Evolutionary conservation across 1,140 invertebrate species (phyloP).

Genomic region (Drosophila truncata): DNA sequence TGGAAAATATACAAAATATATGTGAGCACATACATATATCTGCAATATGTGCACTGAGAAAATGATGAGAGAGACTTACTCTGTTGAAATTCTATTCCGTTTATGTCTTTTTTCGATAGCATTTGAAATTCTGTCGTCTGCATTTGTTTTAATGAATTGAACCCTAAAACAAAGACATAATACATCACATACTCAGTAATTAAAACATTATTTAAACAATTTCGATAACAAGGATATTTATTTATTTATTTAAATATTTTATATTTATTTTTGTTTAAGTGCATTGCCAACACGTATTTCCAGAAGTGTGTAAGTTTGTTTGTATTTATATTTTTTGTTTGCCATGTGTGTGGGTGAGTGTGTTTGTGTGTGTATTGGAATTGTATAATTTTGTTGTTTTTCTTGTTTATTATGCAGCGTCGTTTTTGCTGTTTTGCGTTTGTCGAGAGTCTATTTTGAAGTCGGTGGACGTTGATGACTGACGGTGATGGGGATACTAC

Average conservation of each 20-base stretch:
- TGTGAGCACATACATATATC: constrained; percentile 9
- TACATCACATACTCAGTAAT: too few species aligned
- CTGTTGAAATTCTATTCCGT: too few species aligned
- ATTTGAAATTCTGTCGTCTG: too few species aligned
- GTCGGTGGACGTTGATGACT: constrained; percentile 61
- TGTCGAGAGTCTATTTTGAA: constrained; percentile 51
- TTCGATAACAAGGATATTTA: too few species aligned
- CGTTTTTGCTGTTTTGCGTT: constrained; percentile 27
- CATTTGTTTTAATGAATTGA: too few species aligned
- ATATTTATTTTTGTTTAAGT: not conserved
- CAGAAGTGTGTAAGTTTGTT: constrained; percentile 16
- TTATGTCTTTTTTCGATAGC: too few species aligned
- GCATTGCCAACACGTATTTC: constrained; percentile 5
- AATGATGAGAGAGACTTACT: not conserved
- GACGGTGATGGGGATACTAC: constrained; percentile 29
- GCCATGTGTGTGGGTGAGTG: constrained; percentile 23
- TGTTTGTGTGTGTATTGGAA: constrained; percentile 31
- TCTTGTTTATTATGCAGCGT: constrained; percentile 29
- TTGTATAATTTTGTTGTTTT: constrained; percentile 58
- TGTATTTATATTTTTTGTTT: constrained; percentile 30
- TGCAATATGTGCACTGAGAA: constrained; percentile 25
- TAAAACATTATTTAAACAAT: too few species aligned
- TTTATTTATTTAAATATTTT: not conserved
- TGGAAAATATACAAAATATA: constrained; percentile 77
- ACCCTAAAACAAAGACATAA: too few species aligned